These are phyloP conservation scores for Thrips palmi DNA, from an alignment of 1,140 invertebrate genomes.

Conservation along the genomic window DNA sequence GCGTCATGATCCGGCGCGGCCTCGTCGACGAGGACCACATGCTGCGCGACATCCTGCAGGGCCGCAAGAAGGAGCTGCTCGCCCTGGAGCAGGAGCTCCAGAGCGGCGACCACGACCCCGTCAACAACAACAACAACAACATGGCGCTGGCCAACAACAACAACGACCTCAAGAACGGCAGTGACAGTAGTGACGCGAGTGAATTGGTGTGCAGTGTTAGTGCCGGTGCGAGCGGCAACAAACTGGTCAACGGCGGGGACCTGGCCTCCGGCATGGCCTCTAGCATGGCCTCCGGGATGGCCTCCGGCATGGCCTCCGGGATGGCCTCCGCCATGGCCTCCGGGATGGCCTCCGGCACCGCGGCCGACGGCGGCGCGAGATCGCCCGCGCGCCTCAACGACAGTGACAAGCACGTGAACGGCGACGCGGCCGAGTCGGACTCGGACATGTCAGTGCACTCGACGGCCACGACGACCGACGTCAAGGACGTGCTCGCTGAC, in stretches of 20 bases:
- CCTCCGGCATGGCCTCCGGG: no score
- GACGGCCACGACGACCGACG: slow-evolving; percentile 34
- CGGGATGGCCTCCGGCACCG: no score
- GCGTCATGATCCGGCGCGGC: slow-evolving; percentile 17
- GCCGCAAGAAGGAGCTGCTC: slow-evolving; percentile 54
- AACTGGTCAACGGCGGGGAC: slow-evolving; percentile 25
- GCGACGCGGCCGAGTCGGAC: slow-evolving; percentile 37
- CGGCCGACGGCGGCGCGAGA: slow-evolving; percentile 22
- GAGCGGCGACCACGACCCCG: slow-evolving; percentile 19
- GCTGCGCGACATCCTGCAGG: slow-evolving; percentile 64
- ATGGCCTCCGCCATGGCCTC: no score
- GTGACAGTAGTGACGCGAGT: slow-evolving; percentile 13
- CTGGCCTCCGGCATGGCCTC: background rate
- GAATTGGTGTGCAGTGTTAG: background rate
- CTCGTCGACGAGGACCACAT: slow-evolving; percentile 32
- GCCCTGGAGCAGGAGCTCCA: slow-evolving; percentile 37
- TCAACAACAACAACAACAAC: slow-evolving; percentile 24
- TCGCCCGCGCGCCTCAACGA: slow-evolving; percentile 16
- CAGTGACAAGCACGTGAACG: slow-evolving; percentile 28
- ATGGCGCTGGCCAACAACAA: slow-evolving; percentile 26
- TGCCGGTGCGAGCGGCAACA: slow-evolving; percentile 26
- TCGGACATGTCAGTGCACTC: slow-evolving; percentile 29
- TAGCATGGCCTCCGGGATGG: no score
- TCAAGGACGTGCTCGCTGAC: slow-evolving; percentile 33
- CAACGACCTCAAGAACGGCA: slow-evolving; percentile 23